A percentile compares a stretch with the other conserved stretches of the same genome.
Evolutionary conservation across 2,113 vertebrate species (phyloP).

Genomic region (Cryptoleucopteryx plumbea): DNA sequence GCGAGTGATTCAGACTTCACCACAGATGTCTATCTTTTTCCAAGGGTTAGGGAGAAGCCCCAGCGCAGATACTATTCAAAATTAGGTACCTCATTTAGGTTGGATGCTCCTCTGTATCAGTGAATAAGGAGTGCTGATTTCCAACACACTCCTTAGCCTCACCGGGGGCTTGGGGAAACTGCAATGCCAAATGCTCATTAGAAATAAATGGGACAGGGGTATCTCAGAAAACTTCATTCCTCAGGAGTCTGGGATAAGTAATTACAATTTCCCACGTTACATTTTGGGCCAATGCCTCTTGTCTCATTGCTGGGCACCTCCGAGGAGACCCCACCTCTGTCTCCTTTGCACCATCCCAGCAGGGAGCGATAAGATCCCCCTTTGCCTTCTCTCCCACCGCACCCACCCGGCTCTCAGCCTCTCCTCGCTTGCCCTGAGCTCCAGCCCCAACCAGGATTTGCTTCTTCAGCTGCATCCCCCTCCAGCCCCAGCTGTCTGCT

Average conservation of each 20-base stretch:
- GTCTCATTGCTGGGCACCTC: neutral
- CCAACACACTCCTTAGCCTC: neutral
- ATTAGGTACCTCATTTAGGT: neutral
- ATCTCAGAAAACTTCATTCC: neutral
- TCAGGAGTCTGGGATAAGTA: neutral
- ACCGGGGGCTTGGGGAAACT: neutral
- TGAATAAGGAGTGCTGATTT: neutral
- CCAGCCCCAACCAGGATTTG: neutral
- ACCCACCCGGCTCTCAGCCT: neutral
- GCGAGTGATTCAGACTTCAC: neutral
- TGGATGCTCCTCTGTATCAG: neutral
- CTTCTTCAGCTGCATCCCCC: neutral
- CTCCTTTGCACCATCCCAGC: neutral
- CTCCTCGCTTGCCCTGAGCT: neutral
- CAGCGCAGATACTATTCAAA: neutral
- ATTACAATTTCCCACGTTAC: neutral
- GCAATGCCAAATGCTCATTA: neutral
- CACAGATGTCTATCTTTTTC: rapidly evolving
- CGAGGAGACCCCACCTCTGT: neutral
- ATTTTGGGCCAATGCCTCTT: neutral
- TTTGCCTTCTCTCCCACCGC: neutral
- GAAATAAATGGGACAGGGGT: neutral
- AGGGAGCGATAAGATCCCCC: neutral
- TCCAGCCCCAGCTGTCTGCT: neutral
- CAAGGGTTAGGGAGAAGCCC: neutral